Conservation (phyloP, 2,797 vertebrate genomes). For the Xyrichtys novacula region DNA sequence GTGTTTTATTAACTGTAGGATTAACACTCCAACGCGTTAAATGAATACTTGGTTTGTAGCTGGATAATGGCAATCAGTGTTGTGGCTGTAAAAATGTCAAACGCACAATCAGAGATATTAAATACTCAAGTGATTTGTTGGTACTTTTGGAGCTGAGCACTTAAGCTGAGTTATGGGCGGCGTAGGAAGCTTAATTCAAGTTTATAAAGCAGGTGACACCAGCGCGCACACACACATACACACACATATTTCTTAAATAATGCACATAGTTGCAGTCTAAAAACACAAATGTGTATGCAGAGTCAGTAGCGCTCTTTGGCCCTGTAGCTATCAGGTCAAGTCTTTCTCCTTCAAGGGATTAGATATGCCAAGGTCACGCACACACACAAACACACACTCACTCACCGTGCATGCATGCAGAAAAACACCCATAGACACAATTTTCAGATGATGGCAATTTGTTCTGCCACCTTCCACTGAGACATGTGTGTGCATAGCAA, state of each 20-base stretch:
- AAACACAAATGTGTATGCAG: conserved; percentile 57
- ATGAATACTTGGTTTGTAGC: conserved; percentile 61
- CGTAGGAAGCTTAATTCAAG: conserved; percentile 41
- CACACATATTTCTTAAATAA: conserved; percentile 21
- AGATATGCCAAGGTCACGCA: conserved; percentile 67
- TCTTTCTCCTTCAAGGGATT: conserved; percentile 71
- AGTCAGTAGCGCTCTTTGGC: conserved; percentile 64
- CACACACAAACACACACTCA: not conserved
- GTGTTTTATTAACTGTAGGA: conserved; percentile 60
- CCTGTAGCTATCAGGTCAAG: conserved; percentile 64
- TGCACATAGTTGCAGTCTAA: conserved; percentile 1
- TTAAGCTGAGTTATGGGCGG: conserved; percentile 52
- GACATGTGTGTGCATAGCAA: conserved; percentile 74
- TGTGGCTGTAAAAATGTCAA: conserved; percentile 55
- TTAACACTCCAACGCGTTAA: conserved; percentile 45
- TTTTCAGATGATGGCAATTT: conserved; percentile 72
- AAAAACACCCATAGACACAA: conserved; percentile 33
- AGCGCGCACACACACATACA: conserved; percentile 28
- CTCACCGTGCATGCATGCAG: too few relatives aligned
- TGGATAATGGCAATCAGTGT: conserved; percentile 61
- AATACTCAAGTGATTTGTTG: conserved; percentile 64
- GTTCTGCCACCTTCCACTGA: conserved; percentile 75
- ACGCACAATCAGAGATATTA: conserved; percentile 55
- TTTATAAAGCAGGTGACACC: conserved; percentile 51
- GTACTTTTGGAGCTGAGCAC: conserved; percentile 42